Evolutionary conservation across 2,888 invertebrate genomes (phyloP).

Genomic region (Limnephilus lunatus): DNA sequence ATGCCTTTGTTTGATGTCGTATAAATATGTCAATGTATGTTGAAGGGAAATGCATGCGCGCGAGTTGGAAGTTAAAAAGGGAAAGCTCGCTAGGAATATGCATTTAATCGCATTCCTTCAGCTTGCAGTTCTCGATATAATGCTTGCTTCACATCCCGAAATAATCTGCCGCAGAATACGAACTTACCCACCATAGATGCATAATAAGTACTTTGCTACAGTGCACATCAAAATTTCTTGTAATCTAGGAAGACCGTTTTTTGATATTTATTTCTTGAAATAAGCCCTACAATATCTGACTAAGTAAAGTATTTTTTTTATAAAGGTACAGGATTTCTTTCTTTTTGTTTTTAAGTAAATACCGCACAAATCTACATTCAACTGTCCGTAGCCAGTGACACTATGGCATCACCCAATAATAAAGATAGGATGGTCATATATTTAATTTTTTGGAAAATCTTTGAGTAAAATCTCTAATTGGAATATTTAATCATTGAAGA

Average conservation of each 20-base stretch:
- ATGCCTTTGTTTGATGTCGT: not conserved
- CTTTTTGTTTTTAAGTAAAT: too few species aligned
- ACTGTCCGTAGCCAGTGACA: too few species aligned
- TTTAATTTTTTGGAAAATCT: too few species aligned
- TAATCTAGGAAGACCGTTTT: not conserved
- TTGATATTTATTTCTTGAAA: not conserved
- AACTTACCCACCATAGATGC: not conserved
- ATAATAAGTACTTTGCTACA: not conserved
- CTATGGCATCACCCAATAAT: too few species aligned
- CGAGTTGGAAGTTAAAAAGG: not conserved
- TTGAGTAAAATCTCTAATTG: too few species aligned
- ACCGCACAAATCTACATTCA: too few species aligned
- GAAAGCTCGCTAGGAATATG: conserved; percentile 29
- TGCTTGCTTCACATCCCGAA: conserved; percentile 46
- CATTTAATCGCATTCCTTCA: conserved; percentile 42
- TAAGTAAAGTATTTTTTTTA: not conserved
- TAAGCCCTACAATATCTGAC: not conserved
- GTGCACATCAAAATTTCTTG: not conserved
- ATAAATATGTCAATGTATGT: not conserved
- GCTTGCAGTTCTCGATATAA: conserved; percentile 48
- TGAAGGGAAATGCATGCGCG: not conserved
- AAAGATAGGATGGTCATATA: too few species aligned
- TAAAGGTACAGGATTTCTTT: too few species aligned
- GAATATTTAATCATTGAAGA: too few species aligned
- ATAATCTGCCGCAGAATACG: conserved; percentile 22